Percentiles rank a stretch among this genome's conserved stretches.
Evolutionary conservation across 2,113 vertebrate genomes (phyloP).

Genomic region (Pao palembangensis): DNA sequence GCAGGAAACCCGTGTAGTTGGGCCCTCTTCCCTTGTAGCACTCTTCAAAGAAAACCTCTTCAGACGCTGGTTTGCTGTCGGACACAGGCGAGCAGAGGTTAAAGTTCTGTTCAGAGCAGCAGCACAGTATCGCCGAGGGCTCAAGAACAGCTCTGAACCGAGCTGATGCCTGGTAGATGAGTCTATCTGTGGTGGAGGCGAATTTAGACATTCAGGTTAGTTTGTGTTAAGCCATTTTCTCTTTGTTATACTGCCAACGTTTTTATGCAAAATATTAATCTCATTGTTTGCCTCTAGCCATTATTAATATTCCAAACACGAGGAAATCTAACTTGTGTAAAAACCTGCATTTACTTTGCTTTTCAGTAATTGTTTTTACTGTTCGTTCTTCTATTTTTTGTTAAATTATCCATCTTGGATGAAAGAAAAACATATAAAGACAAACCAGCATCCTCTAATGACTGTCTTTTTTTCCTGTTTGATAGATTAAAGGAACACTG

Average conservation of each 20-base stretch:
- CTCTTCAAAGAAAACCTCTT: conserved; percentile 30
- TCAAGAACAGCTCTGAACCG: conserved; percentile 15
- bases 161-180: neutral
- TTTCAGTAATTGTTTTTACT: conserved; percentile 6
- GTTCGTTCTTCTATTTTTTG: neutral
- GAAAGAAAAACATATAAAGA: conserved; percentile 25
- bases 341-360: too few species aligned
- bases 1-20: conserved; percentile 4
- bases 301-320: too few species aligned
- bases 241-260: too few species aligned
- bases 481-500: conserved; percentile 69
- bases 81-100: conserved; percentile 22
- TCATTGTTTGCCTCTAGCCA: neutral
- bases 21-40: conserved; percentile 1
- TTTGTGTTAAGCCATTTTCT: neutral
- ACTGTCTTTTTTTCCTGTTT: conserved; percentile 48
- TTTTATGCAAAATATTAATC: neutral
- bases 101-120: conserved; percentile 1
- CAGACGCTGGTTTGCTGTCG: conserved; percentile 14
- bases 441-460: conserved; percentile 41
- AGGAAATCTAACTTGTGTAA: too few species aligned
- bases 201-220: neutral
- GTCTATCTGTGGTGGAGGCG: neutral
- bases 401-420: neutral
- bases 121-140: conserved; percentile 3